phyloP scores from a whole-genome alignment of 2,113 vertebrate genomes.

The Sula dactylatra region DNA sequence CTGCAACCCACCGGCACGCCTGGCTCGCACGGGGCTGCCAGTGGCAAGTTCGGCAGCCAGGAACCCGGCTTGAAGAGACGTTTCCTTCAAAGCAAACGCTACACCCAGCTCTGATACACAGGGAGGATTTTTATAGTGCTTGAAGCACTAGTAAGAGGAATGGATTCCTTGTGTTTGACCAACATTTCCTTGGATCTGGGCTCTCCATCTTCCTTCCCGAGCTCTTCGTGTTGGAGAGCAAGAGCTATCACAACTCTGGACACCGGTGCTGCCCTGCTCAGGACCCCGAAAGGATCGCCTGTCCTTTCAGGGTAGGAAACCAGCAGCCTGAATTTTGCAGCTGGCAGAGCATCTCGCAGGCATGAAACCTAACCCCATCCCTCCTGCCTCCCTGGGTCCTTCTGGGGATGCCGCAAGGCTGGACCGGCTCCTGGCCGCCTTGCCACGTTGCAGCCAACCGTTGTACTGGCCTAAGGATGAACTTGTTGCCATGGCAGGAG shows the following conservation, averaged over 20 bases:
- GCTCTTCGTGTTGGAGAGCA: neutral
- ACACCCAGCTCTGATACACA: neutral
- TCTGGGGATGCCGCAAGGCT: neutral
- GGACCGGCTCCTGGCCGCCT: neutral
- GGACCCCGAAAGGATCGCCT: neutral
- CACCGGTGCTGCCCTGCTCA: fast-evolving
- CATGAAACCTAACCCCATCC: neutral
- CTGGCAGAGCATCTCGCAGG: neutral
- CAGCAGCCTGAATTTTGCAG: neutral
- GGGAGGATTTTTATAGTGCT: neutral
- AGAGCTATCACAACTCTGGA: neutral
- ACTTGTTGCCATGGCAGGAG: conserved; percentile 67
- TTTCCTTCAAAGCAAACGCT: neutral
- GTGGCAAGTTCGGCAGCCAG: neutral
- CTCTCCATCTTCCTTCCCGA: neutral
- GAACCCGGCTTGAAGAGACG: neutral
- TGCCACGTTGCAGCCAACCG: neutral
- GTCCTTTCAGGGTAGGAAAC: neutral
- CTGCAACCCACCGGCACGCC: neutral
- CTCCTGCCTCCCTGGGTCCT: neutral
- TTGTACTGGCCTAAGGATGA: conserved; percentile 32
- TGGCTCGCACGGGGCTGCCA: fast-evolving
- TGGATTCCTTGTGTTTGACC: neutral
- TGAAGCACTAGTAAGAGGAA: neutral
- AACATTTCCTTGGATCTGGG: neutral